These are phyloP conservation scores for Protobothrops mucrosquamatus DNA, from an alignment of 2,113 vertebrate genomes.

Conservation along the genomic window DNA sequence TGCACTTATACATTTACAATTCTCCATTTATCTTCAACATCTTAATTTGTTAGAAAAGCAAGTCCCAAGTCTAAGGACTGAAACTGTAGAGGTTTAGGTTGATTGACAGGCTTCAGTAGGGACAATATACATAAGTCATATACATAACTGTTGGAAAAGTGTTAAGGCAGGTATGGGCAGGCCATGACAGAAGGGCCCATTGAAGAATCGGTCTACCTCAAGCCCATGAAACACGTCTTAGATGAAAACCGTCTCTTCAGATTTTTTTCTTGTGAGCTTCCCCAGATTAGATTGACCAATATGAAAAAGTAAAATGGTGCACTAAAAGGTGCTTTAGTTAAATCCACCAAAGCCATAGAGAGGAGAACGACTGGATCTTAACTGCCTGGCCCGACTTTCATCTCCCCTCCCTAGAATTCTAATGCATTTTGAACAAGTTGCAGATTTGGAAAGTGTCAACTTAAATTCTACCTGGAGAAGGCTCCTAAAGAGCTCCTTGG, in stretches of 20 bases:
- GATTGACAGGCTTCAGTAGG: not conserved
- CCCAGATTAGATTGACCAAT: too few species aligned
- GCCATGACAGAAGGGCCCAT: not conserved
- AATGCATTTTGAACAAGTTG: not conserved
- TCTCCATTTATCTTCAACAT: not conserved
- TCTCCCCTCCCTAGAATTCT: not conserved
- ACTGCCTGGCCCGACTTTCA: not conserved
- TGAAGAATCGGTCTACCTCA: not conserved
- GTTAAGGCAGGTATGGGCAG: not conserved
- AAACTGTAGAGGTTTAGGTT: not conserved
- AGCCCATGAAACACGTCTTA: not conserved
- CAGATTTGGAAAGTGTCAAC: constrained; percentile 3
- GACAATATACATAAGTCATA: too few species aligned
- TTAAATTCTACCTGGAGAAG: constrained; percentile 4
- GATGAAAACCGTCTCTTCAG: not conserved
- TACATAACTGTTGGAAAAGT: not conserved
- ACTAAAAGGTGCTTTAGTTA: not conserved
- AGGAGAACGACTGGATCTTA: not conserved
- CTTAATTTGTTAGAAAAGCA: not conserved
- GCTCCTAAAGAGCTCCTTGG: not conserved
- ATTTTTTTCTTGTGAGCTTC: not conserved
- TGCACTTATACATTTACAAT: not conserved
- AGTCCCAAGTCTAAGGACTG: not conserved
- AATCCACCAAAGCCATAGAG: not conserved
- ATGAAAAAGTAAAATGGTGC: not conserved